Base-by-base conservation (phyloP, 2,797 vertebrate species). In the Myotis planiceps region DNA sequence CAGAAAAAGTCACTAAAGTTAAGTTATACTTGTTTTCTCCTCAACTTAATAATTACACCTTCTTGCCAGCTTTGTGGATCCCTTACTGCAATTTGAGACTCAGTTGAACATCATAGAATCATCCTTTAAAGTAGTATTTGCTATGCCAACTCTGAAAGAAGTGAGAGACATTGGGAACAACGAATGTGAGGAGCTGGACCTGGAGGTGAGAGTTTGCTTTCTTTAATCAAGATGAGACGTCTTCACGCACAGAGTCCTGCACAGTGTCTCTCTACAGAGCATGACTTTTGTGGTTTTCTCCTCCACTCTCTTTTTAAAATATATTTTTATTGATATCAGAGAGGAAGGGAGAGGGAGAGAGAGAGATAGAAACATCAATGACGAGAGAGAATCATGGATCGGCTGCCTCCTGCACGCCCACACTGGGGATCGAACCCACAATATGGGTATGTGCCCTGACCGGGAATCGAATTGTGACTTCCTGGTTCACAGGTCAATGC, bases 31-130 rank as follows among this genome's bases (percentile, higher is more conserved):
- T 63, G 19, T 75, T 55, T 9, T 55, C 18, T 91, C 34, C 65
- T 58, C n/a, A 42, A 15, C 47, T 79, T 79, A 92, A 71, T 66
- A 49, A 63, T 60, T 29, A n/a, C 3, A 4, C 1, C 0, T 42
- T 71, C 74, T 76, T 71, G 1, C 23, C 55, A 98, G 97, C 58
- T 97, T 80, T 15, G 53, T 95, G 47, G 95, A 97, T 65, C 97
- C 97, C 6, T 23, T 69, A 10, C 1, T 55, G 29, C 97, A 98
- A 32, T 97, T 83, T 89, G 88, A 96, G 42, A 6, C 32, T 34
- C 97, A 98, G 27, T 0, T 97, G 93, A 18, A 12, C 1, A 68
- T 90, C 69, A 58, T 92, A 55, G 3, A 95, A 25, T 27, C 66
- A 23, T 95, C 93, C 8, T 98, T 98, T 90, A 69, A 66, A 60